A percentile compares a stretch with the other conserved stretches of the same genome.
Evolutionary conservation across 2,113 vertebrate species (phyloP).

Genomic region (Sitta europaea): DNA sequence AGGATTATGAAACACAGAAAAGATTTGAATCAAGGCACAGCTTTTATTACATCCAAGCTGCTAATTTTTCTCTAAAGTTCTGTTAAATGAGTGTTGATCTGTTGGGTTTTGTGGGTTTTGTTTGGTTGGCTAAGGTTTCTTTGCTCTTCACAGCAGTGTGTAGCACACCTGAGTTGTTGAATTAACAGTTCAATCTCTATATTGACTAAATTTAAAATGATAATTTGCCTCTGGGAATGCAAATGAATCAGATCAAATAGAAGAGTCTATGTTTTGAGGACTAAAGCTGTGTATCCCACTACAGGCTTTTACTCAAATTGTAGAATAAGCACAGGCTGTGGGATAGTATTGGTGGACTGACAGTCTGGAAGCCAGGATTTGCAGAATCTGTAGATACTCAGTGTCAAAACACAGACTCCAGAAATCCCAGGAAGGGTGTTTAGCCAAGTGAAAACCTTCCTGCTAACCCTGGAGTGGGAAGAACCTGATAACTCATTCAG

Average conservation of each 20-base stretch:
- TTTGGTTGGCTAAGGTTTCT: background rate
- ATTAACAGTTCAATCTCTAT: background rate
- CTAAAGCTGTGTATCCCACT: background rate
- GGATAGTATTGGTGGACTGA: background rate
- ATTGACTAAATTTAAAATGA: background rate
- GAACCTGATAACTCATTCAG: background rate
- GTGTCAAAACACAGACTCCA: background rate
- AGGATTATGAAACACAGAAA: background rate
- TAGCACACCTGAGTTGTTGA: background rate
- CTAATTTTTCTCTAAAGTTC: background rate
- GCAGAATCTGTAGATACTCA: background rate
- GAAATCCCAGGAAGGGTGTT: background rate
- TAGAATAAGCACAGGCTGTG: background rate
- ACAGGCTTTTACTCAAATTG: background rate
- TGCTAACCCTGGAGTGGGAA: background rate
- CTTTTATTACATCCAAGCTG: background rate
- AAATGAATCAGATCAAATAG: background rate
- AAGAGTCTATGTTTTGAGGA: background rate
- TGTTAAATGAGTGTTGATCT: background rate
- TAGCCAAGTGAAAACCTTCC: background rate
- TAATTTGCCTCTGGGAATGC: background rate
- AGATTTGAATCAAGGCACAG: background rate
- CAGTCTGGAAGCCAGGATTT: background rate
- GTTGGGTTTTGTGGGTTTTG: background rate
- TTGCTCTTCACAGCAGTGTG: background rate